These are phyloP conservation scores for Lamprologus sp. DNA, from an alignment of 2,113 vertebrate genomes.

Conservation along the genomic window DNA sequence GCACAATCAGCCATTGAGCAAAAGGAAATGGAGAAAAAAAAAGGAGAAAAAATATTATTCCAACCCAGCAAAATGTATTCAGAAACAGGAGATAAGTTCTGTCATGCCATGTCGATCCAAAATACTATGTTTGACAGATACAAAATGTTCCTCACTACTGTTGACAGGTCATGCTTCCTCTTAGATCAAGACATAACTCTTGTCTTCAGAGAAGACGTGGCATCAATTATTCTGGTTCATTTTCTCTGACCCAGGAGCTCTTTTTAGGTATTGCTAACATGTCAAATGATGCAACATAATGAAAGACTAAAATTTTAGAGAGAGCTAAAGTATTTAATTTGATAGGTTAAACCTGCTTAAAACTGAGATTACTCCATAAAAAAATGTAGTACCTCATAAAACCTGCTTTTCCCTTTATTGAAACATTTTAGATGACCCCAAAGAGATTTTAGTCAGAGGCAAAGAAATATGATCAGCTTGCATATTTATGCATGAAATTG, in stretches of 20 bases:
- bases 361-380: neutral
- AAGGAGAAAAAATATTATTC: neutral
- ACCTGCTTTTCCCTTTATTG: neutral
- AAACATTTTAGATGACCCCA: neutral
- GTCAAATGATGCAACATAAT: neutral
- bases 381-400: neutral
- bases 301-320: neutral
- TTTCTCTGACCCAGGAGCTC: neutral
- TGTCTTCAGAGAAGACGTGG: neutral
- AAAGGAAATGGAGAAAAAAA: neutral
- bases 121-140: neutral
- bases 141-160: neutral
- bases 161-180: neutral
- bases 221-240: constrained; percentile 12
- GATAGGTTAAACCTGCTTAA: neutral
- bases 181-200: neutral
- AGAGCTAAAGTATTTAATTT: neutral
- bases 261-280: neutral
- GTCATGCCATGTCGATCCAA: neutral
- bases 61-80: neutral
- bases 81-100: neutral
- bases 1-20: constrained; percentile 62
- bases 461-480: neutral
- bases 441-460: neutral
- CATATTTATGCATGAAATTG: neutral